Conservation (phyloP, 23 tunicate genomes). For the Aplidium turbinatum region DNA sequence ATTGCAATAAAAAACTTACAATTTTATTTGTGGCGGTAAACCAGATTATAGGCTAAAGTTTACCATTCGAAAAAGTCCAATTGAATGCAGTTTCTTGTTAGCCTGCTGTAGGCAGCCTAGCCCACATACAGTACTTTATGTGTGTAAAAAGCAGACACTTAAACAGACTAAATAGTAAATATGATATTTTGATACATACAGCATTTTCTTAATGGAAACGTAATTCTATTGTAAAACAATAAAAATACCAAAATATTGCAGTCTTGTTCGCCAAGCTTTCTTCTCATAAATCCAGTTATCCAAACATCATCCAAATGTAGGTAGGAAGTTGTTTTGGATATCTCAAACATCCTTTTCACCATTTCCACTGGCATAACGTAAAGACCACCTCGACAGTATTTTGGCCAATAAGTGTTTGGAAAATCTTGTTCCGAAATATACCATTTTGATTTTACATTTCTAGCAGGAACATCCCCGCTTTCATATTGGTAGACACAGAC, state of each 20-base stretch:
- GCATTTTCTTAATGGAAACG: no score
- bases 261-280: conserved; percentile 31
- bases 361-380: conserved; percentile 36
- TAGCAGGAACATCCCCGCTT: conserved; percentile 37
- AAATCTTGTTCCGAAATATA: conserved; percentile 38
- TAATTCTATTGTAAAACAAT: background rate
- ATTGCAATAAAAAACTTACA: no score
- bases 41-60: no score
- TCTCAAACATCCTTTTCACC: conserved; percentile 18
- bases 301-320: conserved; percentile 71
- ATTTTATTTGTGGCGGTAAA: no score
- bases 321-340: conserved; percentile 30
- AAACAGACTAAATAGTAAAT: no score
- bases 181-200: no score
- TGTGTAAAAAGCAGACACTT: no score
- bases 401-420: conserved; percentile 52
- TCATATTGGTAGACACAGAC: conserved; percentile 59
- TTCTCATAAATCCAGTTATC: conserved; percentile 74
- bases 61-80: no score
- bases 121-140: no score
- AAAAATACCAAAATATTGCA: conserved; percentile 42
- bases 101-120: no score
- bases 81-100: no score
- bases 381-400: conserved; percentile 65
- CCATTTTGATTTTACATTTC: conserved; percentile 45